Conservation (phyloP, 2,888 invertebrate genomes). For the Macrophya alboannulata region DNA sequence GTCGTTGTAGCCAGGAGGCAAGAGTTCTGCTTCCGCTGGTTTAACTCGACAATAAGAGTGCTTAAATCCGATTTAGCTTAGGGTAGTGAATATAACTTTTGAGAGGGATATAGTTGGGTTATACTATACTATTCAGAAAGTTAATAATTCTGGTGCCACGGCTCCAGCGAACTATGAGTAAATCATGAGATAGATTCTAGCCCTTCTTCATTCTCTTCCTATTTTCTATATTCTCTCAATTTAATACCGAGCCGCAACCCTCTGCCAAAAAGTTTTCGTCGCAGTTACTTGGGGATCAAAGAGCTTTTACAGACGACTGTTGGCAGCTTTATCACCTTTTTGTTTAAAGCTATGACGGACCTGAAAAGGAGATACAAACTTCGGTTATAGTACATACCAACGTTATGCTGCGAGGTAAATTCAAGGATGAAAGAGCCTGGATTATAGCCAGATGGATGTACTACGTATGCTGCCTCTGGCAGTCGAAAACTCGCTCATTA, state of each 20-base stretch:
- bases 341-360: not conserved
- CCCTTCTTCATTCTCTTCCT: not conserved
- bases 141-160: not conserved
- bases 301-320: not conserved
- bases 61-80: slow-evolving; percentile 16
- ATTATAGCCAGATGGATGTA: not conserved
- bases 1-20: slow-evolving; percentile 10
- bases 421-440: not conserved
- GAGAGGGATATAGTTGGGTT: not conserved
- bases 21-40: slow-evolving; percentile 11
- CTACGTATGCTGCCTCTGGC: slow-evolving; percentile 4
- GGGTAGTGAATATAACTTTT: slow-evolving; percentile 20
- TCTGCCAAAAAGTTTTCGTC: not conserved
- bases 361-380: not conserved
- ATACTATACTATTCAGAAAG: not conserved
- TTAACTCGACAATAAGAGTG: slow-evolving; percentile 17
- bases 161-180: not conserved
- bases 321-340: not conserved
- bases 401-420: not conserved
- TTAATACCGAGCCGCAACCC: not conserved
- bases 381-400: not conserved
- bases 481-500: not conserved
- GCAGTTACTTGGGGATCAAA: not conserved
- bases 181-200: not conserved
- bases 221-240: not conserved